Evolutionary conservation across 2,888 invertebrate genomes (phyloP).

Genomic region (Cheilosia soror): DNA sequence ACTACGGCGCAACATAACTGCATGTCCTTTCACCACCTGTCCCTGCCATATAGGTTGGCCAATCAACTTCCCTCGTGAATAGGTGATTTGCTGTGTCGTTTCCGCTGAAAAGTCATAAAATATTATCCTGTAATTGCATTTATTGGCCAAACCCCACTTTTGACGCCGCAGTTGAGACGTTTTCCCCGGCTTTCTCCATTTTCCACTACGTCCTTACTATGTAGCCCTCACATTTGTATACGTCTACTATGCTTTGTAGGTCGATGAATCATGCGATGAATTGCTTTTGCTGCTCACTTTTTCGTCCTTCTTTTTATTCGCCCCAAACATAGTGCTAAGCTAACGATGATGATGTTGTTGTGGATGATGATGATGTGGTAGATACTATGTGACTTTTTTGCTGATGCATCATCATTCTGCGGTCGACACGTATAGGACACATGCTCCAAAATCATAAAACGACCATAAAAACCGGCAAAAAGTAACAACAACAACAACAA

Average conservation of each 20-base stretch:
- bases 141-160: not conserved
- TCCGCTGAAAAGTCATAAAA: constrained; percentile 53
- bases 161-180: not conserved
- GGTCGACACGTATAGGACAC: constrained; percentile 62
- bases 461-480: constrained; percentile 31
- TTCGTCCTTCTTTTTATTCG: constrained; percentile 23
- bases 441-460: constrained; percentile 32
- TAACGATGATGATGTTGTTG: constrained; percentile 31
- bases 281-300: constrained; percentile 18
- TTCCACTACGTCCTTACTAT: constrained; percentile 17
- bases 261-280: constrained; percentile 62
- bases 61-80: constrained; percentile 18
- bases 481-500: constrained; percentile 26
- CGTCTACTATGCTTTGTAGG: constrained; percentile 31
- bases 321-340: not conserved
- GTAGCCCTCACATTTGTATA: not conserved
- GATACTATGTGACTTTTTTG: constrained; percentile 32
- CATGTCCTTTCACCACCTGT: constrained; percentile 24
- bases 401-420: constrained; percentile 67
- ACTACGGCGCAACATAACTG: not conserved
- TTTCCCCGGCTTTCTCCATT: constrained; percentile 9
- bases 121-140: constrained; percentile 58
- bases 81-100: constrained; percentile 30
- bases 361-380: constrained; percentile 24
- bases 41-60: not conserved